Percentiles rank a stretch among this genome's conserved stretches.
These are phyloP conservation scores for Heliocidaris erythrogramma DNA, from an alignment of 35 echinoderm and acorn worm species.

Conservation along the genomic window DNA sequence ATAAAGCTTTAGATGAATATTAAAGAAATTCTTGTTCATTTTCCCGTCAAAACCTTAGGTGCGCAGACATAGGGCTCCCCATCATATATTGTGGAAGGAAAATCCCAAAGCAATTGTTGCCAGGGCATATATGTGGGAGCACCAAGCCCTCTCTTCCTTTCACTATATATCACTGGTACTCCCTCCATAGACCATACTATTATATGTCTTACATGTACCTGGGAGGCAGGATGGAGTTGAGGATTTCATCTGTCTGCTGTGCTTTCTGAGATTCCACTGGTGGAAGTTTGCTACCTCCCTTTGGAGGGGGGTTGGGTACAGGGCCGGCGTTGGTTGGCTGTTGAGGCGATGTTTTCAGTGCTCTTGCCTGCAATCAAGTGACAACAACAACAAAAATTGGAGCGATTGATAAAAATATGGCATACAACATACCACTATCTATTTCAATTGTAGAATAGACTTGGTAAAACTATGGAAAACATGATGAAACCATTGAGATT, in stretches of 20 bases:
- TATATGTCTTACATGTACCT: neutral
- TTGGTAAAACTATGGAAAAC: too few species aligned
- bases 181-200: too few species aligned
- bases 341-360: constrained; percentile 87
- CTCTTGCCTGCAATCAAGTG: constrained; percentile 74
- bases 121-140: too few species aligned
- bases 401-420: neutral
- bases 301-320: constrained; percentile 96
- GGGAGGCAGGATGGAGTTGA: constrained; percentile 97
- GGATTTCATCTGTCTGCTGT: constrained; percentile 98
- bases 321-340: constrained; percentile 85
- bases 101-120: too few species aligned
- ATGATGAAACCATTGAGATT: too few species aligned
- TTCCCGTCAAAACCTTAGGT: too few species aligned
- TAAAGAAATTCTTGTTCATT: too few species aligned
- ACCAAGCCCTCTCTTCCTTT: too few species aligned
- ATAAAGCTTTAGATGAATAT: too few species aligned
- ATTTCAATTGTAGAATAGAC: neutral
- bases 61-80: too few species aligned
- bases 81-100: too few species aligned
- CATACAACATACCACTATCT: neutral
- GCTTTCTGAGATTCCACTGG: constrained; percentile 98
- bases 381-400: neutral
- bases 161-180: too few species aligned
- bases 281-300: constrained; percentile 96